Evolutionary conservation across 2,797 vertebrate genomes (phyloP).

Genomic region (Poecilia wingei): DNA sequence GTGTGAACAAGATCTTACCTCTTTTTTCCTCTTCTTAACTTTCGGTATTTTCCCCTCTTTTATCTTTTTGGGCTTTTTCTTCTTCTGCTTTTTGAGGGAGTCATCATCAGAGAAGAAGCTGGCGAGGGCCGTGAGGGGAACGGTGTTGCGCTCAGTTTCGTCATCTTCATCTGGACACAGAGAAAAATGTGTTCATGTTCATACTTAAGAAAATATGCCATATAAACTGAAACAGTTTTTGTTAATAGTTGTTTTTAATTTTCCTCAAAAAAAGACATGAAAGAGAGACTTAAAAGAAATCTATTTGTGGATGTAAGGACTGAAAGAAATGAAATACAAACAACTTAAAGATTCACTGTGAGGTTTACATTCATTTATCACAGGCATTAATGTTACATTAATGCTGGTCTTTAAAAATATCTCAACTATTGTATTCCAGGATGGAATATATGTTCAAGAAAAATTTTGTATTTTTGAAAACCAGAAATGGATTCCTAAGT

Average conservation of each 20-base stretch:
- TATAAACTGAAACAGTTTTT: background rate
- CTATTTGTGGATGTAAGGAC: background rate
- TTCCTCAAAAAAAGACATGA: background rate
- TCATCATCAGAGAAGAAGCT: constrained; percentile 89
- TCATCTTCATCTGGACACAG: constrained; percentile 86
- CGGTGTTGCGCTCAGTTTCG: constrained; percentile 78
- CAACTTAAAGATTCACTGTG: background rate
- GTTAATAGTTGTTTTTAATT: background rate
- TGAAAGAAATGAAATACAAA: background rate
- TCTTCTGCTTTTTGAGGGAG: constrained; percentile 85
- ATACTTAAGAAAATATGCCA: background rate
- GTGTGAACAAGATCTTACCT: constrained; percentile 80
- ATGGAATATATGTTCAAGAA: background rate
- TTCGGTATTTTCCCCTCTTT: constrained; percentile 90
- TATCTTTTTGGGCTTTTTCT: constrained; percentile 92
- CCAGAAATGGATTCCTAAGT: background rate
- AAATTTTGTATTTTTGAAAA: background rate
- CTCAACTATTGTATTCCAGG: background rate
- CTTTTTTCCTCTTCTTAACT: constrained; percentile 93
- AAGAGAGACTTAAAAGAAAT: background rate
- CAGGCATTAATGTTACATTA: background rate
- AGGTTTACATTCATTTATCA: background rate
- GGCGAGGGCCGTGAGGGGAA: constrained; percentile 82
- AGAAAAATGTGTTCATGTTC: constrained; percentile 31
- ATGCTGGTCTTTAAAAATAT: background rate